Evolutionary conservation across 37 sponge, comb jelly and placozoan species (phyloP), one percentile per base, ranked within the genome.

Genomic region (Hexactinellida sp.): DNA sequence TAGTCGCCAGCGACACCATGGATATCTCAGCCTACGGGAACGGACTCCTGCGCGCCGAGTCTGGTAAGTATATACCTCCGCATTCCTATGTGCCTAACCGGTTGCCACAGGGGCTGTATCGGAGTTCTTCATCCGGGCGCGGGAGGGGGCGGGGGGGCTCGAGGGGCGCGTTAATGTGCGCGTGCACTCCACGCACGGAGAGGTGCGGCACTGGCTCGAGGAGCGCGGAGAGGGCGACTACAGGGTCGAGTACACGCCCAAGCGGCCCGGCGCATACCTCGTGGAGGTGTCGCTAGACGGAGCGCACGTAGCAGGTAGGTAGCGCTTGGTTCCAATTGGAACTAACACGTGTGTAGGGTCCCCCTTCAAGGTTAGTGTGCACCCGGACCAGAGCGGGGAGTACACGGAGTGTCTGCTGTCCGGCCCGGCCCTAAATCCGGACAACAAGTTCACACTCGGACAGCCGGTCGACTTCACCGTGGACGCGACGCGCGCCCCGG

Each of bases 171-270:
- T 63, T 7, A 7, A 28, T n/a, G 76, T 63, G 25, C 25, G 34
- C 25, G 76, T 63, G 34, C 76, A 63, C 34, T 63, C 76, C 5
- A 63, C 13, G 5, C 76, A 63, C 76, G 76, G 76, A 63, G 76
- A 63, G 28, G 76, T 63, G 34, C 21, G 5, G 76, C 30, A n/a
- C 76, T 10, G 21, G 28, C 3, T n/a, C 32, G 21, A 3, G 76
- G 76, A 10, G 76, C 3, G 76, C 19, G 82, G 39, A 7, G 82
- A 86, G 36, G 87, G 87, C 9, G 54, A 54, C 37, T 86, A 86
- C 83, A 5, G 21, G 82, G 87, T 86, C 1, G 82, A 5, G n/a
- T 86, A 86, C 82, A 41, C 76, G 36, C 82, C 87, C 36, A 36
- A 36, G 38, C 7, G 37, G 21, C 82, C 82, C 24, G 87, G 87